phyloP scores from a whole-genome alignment of 1,140 invertebrate species.

The Aphis gossypii region DNA sequence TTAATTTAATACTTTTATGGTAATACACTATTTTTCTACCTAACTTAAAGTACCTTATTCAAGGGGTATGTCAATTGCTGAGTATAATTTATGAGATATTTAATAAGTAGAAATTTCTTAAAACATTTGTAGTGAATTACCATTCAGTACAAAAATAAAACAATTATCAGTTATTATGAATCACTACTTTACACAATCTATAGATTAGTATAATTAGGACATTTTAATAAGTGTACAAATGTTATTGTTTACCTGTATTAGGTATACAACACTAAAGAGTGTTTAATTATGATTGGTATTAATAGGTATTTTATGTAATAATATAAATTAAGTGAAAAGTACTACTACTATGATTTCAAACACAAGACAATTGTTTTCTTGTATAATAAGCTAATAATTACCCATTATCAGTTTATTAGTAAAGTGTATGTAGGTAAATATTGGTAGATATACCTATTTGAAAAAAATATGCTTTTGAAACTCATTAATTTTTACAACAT shows the following conservation, averaged over 20 bases:
- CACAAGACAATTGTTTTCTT: neutral
- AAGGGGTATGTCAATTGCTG: neutral
- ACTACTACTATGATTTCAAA: neutral
- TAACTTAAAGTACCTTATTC: neutral
- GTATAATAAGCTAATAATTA: neutral
- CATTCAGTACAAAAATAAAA: neutral
- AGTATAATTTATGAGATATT: neutral
- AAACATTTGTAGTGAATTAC: neutral
- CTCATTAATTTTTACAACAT: neutral
- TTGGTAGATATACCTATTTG: fast-evolving
- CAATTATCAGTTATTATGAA: neutral
- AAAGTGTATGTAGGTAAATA: neutral
- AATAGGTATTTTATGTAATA: neutral
- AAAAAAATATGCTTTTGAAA: neutral
- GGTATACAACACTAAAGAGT: neutral
- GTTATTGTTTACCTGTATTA: neutral
- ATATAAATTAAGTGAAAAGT: neutral
- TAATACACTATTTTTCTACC: neutral
- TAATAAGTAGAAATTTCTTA: neutral
- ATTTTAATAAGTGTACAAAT: neutral
- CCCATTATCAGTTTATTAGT: neutral
- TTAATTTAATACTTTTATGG: neutral
- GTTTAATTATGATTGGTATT: neutral
- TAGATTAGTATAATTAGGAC: neutral
- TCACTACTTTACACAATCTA: neutral